These are phyloP conservation scores for Ceratoteleas bidentatus DNA, from an alignment of 1,140 invertebrate genomes.

Conservation along the genomic window DNA sequence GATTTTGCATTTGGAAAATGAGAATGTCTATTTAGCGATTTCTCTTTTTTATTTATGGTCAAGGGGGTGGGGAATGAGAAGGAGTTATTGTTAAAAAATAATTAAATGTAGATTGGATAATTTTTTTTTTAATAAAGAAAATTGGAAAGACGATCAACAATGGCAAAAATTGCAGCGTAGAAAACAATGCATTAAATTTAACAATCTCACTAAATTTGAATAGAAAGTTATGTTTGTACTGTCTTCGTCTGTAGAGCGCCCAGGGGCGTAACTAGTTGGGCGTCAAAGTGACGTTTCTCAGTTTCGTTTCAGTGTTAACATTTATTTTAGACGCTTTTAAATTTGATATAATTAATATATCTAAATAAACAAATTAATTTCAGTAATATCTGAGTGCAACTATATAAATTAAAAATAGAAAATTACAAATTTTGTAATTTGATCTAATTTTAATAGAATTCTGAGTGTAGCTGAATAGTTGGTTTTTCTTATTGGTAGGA, in stretches of 20 bases:
- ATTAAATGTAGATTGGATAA: background rate
- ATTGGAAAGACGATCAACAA: conserved; percentile 42
- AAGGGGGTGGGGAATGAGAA: background rate
- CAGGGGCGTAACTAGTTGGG: conserved; percentile 22
- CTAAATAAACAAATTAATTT: no score
- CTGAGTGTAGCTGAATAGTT: no score
- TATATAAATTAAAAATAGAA: no score
- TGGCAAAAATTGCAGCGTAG: conserved; percentile 29
- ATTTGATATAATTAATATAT: no score
- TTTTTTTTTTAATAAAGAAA: conserved; percentile 2
- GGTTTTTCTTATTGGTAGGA: no score
- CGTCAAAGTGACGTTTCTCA: background rate
- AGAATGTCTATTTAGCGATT: no score
- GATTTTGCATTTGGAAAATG: no score
- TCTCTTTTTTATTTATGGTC: background rate
- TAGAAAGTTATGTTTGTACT: conserved; percentile 57
- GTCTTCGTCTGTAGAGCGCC: conserved; percentile 31
- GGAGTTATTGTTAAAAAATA: background rate
- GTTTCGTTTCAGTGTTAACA: no score
- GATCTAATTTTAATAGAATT: no score
- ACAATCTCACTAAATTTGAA: conserved; percentile 58
- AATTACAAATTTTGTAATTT: no score
- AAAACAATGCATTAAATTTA: conserved; percentile 41
- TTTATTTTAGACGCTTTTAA: no score
- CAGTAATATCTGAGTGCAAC: no score